Base-by-base conservation (phyloP, 2,113 vertebrate species). In the Apaloderma vittatum region DNA sequence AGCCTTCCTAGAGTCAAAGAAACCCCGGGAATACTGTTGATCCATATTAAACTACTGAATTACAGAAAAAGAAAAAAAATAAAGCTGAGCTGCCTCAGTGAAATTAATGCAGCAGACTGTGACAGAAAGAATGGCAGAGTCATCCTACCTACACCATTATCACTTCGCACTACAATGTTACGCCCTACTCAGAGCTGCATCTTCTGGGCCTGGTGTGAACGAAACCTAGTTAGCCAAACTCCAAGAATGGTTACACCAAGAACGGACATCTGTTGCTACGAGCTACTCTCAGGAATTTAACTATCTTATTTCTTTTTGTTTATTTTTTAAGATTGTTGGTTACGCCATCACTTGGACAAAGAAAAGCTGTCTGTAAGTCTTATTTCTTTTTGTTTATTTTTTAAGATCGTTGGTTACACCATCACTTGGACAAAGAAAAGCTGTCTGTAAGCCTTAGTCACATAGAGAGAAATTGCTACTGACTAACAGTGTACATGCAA, bases 401-500 rank as follows among this genome's bases (percentile, higher is more conserved):
- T 63, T 51, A 40, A 46, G 40, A 32, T 40, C 58, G 9, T 26
- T 49, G 37, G 21, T 78, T 76, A 79, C 24, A 29, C 18, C n/a
- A 15, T 16, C 15, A 37, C 29, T 67, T n/a, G 11, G 3, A 3
- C 0, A 1, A 84, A 61, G 23, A 84, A 43, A 79, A 91, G 62
- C n/a, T 59, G 20, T 7, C 21, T 11, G 8, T 45, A 80, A 74
- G 36, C 24, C 37, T 66, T 75, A 83, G 34, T 85, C 34, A 40
- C 0, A 1, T n/a, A 46, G 9, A 62, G 9, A 92, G 58, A 76
- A 80, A 55, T 2, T 32, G 17, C 1, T 1, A 57, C 3, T 78
- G 27, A 54, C 55, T 55, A 20, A 34, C 11, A 43, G 63, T 1
- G 37, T 8, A 26, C 19, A 40, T 2, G 9, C n/a, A 83, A 74